phyloP scores from a whole-genome alignment of 2,113 vertebrate species.

The Panthera tigris region DNA sequence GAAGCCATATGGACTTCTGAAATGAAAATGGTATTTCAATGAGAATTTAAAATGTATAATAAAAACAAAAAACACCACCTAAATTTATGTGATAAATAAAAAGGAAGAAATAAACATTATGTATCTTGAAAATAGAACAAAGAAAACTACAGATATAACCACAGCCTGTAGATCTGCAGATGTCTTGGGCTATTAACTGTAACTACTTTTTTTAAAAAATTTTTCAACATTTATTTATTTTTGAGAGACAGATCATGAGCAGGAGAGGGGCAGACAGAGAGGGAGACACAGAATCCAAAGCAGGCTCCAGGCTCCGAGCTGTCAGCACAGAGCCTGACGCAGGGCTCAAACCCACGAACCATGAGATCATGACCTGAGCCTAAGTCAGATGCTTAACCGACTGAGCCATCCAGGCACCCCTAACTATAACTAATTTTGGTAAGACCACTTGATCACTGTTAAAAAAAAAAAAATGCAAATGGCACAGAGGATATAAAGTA shows the following conservation, averaged over 20 bases:
- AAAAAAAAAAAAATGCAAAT: not conserved
- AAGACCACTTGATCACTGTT: not conserved
- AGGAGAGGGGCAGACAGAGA: too few species aligned
- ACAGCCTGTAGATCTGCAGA: not conserved
- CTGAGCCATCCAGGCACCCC: too few species aligned
- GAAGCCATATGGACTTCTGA: constrained; percentile 3
- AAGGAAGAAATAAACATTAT: not conserved
- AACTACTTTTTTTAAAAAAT: not conserved
- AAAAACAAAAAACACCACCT: not conserved
- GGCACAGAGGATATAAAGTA: not conserved
- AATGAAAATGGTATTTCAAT: not conserved
- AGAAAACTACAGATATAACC: not conserved
- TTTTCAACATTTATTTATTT: too few species aligned
- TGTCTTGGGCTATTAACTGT: not conserved
- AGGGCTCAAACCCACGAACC: too few species aligned
- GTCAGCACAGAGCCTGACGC: too few species aligned
- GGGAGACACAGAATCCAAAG: too few species aligned
- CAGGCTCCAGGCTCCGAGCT: too few species aligned
- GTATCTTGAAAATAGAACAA: constrained; percentile 10
- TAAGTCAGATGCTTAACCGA: too few species aligned
- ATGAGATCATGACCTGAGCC: too few species aligned
- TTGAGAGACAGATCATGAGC: too few species aligned
- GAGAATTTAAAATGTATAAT: not conserved
- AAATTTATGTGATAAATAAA: constrained; percentile 10
- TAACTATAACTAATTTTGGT: not conserved